Evolutionary conservation across 1,140 invertebrate genomes (phyloP).

Genomic region (Ylistrum balloti): DNA sequence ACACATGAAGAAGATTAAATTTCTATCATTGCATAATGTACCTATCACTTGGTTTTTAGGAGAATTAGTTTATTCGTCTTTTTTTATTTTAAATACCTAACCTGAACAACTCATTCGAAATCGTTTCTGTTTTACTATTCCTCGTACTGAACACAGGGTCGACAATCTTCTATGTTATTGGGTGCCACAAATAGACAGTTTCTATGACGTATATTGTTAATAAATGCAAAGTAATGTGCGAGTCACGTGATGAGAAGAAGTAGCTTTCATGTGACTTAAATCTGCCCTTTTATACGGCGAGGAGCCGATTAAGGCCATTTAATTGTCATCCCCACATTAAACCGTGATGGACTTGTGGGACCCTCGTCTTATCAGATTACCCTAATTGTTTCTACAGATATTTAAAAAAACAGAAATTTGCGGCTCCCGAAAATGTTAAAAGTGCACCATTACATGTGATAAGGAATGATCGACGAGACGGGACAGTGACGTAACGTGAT

Average conservation of each 20-base stretch:
- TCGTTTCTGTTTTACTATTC: neutral
- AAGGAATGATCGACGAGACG: neutral
- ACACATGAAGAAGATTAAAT: conserved; percentile 40
- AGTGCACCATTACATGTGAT: neutral
- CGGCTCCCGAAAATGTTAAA: conserved; percentile 33
- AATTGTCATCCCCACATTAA: conserved; percentile 4
- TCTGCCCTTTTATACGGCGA: conserved; percentile 14
- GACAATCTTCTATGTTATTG: neutral
- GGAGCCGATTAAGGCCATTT: conserved; percentile 7
- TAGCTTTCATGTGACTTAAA: neutral
- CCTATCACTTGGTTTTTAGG: conserved; percentile 7
- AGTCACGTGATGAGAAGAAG: neutral
- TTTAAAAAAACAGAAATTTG: neutral
- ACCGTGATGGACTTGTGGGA: neutral
- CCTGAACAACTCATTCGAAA: neutral
- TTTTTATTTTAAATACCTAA: neutral
- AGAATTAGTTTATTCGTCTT: neutral
- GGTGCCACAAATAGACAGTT: neutral
- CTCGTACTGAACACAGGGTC: neutral
- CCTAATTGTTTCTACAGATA: neutral
- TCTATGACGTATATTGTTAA: neutral
- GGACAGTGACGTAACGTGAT: neutral
- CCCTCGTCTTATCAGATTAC: neutral
- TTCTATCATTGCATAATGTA: conserved; percentile 29
- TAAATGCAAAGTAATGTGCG: conserved; percentile 21